phyloP scores from a whole-genome alignment of 37 sponge, comb jelly and placozoan species.

The Bolinopsis microptera region DNA sequence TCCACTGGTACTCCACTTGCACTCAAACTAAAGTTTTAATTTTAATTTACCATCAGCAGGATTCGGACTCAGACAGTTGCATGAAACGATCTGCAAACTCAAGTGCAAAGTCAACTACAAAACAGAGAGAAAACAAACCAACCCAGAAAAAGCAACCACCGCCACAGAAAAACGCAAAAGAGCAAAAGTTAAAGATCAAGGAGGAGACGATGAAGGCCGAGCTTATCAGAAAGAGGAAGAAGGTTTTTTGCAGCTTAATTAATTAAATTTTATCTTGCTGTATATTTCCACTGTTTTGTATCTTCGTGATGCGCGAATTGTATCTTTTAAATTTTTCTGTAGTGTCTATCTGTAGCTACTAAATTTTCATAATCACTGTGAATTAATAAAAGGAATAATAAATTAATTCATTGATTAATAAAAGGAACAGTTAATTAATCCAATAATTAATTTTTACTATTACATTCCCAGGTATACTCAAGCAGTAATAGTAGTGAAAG shows the following conservation, averaged over 20 bases:
- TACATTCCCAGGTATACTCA: constrained; percentile 30
- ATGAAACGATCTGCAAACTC: neutral
- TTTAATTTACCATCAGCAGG: constrained; percentile 19
- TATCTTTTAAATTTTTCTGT: no score
- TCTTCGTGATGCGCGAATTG: no score
- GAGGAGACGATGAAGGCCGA: neutral
- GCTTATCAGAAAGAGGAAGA: constrained; percentile 9
- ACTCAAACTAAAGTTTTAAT: no score
- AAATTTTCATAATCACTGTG: no score
- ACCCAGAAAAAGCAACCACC: neutral
- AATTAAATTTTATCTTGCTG: no score
- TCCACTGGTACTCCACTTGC: no score
- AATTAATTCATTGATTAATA: no score
- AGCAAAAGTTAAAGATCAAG: neutral
- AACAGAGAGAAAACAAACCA: neutral
- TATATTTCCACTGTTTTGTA: no score
- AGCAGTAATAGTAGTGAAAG: neutral
- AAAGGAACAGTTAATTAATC: neutral
- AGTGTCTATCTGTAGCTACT: no score
- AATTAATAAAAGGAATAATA: no score
- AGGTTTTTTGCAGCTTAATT: no score
- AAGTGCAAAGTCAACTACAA: neutral
- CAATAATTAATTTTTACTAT: neutral
- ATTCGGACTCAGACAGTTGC: constrained; percentile 11
- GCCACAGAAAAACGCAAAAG: neutral